phyloP scores from a whole-genome alignment of 2,797 vertebrate genomes.

The Enteromius unitaeniatus region DNA sequence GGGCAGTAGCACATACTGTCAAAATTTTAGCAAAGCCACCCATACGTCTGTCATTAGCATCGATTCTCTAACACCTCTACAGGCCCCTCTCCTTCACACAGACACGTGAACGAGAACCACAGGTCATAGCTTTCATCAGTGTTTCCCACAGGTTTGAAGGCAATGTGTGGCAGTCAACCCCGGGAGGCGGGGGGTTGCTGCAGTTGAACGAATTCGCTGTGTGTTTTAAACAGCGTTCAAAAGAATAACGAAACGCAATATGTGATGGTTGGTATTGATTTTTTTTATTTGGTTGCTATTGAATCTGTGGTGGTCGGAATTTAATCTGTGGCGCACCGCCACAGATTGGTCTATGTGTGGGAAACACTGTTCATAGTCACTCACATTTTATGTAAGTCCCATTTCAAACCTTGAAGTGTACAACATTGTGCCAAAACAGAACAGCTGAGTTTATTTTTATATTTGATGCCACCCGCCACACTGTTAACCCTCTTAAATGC shows the following conservation, averaged over 20 bases:
- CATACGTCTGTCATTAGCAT: not conserved
- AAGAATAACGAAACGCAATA: too few relatives aligned
- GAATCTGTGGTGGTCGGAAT: too few relatives aligned
- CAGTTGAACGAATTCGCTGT: too few relatives aligned
- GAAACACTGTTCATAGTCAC: too few relatives aligned
- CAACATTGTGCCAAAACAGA: not conserved
- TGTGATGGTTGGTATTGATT: too few relatives aligned
- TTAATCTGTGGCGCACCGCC: too few relatives aligned
- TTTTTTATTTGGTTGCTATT: too few relatives aligned
- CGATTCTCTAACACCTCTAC: not conserved
- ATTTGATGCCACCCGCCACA: not conserved
- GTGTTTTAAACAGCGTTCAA: too few relatives aligned
- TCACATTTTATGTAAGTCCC: not conserved
- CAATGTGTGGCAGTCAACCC: too few relatives aligned
- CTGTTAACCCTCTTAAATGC: not conserved
- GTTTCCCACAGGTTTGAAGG: too few relatives aligned
- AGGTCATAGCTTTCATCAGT: not conserved
- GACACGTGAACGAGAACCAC: not conserved
- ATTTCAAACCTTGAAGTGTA: not conserved
- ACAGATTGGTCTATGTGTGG: too few relatives aligned
- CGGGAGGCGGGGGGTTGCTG: too few relatives aligned
- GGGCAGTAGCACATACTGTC: constrained; percentile 33
- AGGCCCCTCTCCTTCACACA: not conserved
- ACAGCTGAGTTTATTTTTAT: not conserved
- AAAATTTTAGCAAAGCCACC: not conserved